Evolutionary conservation across 2,888 invertebrate genomes (phyloP), one percentile per base, ranked within the genome.

Genomic region (Calameuta idolon): DNA sequence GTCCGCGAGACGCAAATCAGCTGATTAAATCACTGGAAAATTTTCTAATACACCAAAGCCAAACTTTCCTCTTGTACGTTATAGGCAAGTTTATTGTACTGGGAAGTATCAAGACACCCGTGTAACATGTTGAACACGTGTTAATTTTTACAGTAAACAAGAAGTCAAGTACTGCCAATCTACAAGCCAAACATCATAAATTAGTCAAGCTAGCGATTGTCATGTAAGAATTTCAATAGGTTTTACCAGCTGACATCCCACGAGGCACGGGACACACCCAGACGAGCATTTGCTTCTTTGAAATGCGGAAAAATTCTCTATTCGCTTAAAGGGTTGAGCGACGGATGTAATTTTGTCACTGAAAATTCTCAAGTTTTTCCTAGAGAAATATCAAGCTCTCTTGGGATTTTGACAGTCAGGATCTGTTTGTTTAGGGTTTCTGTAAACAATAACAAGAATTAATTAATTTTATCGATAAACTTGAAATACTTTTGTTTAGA

Each of bases 81-180:
- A 55, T 0, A 15, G 55, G 55, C 23, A 2, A 2, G 9, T 55
- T 0, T 23, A 55, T 23, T 23, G 0, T 2, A 23, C 9, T 15
- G 55, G 23, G 55, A 55, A 23, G 23, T 55, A 23, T 55, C 55
- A 2, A 23, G 55, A 55, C 55, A 23, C 9, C 55, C 55, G 55
- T 55, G 23, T 23, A 23, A 55, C 23, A 55, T 23, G 55, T 9
- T 55, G 23, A 23, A 23, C 23, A 55, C 23, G 9, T 15, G 55
- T 55, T 55, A 55, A 55, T 55, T 23, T 23, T 9, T 23, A 55
- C 23, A 23, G 55, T 55, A 55, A 55, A 55, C 23, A 55, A 55
- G 23, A 77, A 77, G 69, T 77, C 77, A 69, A 35, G 69, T 34
- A 76, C 68, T 73, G 73, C n/a, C 77, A 77, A 77, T 77, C 74